These are phyloP conservation scores for Buteo buteo DNA, from an alignment of 2,113 vertebrate genomes.

Conservation along the genomic window DNA sequence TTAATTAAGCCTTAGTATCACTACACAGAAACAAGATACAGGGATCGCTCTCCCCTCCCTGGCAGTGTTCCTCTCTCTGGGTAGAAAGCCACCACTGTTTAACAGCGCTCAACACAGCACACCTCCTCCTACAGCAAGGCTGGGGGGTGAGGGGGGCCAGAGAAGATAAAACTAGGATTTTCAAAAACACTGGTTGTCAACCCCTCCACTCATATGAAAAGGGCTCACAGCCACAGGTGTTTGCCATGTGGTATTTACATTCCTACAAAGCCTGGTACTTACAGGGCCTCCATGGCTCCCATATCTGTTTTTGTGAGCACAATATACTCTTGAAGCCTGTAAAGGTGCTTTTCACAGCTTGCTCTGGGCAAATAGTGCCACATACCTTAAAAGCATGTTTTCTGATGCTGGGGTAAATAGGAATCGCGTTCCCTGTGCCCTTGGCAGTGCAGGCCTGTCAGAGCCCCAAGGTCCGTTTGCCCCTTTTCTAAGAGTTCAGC, in stretches of 20 bases:
- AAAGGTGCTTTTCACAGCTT: not conserved
- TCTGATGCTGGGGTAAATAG: not conserved
- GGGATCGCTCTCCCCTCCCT: not conserved
- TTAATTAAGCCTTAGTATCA: not conserved
- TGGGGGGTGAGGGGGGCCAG: not conserved
- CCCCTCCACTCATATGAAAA: not conserved
- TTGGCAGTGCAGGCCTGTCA: not conserved
- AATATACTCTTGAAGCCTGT: not conserved
- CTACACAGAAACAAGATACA: not conserved
- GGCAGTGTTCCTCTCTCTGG: not conserved
- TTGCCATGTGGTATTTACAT: not conserved
- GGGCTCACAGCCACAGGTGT: not conserved
- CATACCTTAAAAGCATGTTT: not conserved
- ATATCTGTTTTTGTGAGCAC: not conserved
- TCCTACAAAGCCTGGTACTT: not conserved
- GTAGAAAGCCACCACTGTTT: not conserved
- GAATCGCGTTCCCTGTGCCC: fast-evolving
- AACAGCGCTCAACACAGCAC: not conserved
- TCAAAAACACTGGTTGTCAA: not conserved
- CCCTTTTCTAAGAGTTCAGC: not conserved
- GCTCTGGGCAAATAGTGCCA: not conserved
- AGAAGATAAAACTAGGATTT: not conserved
- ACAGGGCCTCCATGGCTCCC: not conserved
- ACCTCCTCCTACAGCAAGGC: not conserved
- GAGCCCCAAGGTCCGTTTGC: not conserved